Percentiles rank a stretch among this genome's conserved stretches.
These are phyloP conservation scores for Tyto alba DNA, from an alignment of 2,113 vertebrate genomes.

Conservation along the genomic window DNA sequence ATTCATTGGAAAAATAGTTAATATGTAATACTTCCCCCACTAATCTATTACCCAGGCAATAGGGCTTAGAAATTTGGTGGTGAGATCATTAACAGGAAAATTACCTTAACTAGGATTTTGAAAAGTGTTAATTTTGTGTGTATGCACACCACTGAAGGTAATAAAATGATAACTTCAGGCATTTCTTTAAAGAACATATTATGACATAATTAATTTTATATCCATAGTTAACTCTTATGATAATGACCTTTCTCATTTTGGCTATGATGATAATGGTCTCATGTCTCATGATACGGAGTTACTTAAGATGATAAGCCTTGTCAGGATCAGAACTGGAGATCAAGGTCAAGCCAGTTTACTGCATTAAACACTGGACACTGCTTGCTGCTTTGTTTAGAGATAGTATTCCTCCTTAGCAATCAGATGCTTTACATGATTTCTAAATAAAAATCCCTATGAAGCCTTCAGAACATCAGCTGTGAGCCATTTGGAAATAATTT, in stretches of 20 bases:
- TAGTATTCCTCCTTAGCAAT: neutral
- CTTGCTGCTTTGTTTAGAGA: neutral
- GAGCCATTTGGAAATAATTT: conserved; percentile 24
- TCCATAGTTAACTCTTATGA: neutral
- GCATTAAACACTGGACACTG: neutral
- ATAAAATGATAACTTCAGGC: neutral
- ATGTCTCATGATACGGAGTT: neutral
- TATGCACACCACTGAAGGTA: neutral
- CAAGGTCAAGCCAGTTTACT: neutral
- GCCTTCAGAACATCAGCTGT: conserved; percentile 21
- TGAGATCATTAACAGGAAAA: neutral
- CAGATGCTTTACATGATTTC: neutral
- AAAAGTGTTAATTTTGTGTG: neutral
- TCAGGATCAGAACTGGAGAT: neutral
- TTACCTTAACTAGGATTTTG: neutral
- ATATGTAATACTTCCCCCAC: neutral
- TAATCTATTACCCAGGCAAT: neutral
- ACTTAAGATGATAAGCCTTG: neutral
- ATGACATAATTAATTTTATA: neutral
- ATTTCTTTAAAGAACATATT: neutral
- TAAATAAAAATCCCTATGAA: neutral
- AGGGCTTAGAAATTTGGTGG: neutral
- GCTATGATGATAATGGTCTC: neutral
- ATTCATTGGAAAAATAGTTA: neutral
- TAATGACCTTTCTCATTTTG: neutral